Conservation (phyloP, 2,888 invertebrate genomes). For the Cecidostiba fungosa region DNA sequence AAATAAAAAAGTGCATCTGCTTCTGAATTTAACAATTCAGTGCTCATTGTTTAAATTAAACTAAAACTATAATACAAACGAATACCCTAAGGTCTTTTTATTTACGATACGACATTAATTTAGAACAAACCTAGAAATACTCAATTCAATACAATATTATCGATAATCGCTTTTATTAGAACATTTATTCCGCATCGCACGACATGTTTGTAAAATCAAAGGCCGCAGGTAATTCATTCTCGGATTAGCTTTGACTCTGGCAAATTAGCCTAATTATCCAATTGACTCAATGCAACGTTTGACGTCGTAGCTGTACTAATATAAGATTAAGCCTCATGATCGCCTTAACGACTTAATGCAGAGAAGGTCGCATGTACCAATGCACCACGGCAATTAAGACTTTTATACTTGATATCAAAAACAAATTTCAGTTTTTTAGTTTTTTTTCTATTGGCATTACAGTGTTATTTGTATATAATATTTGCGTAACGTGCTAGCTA, state of each 20-base stretch:
- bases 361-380: slow-evolving; percentile 56
- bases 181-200: slow-evolving; percentile 32
- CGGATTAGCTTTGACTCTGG: slow-evolving; percentile 61
- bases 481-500: neutral
- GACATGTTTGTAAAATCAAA: slow-evolving; percentile 63
- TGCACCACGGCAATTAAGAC: slow-evolving; percentile 59
- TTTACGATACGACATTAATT: neutral
- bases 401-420: slow-evolving; percentile 51
- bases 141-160: slow-evolving; percentile 37
- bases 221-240: slow-evolving; percentile 61
- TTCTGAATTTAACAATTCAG: neutral
- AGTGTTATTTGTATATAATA: neutral
- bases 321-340: slow-evolving; percentile 70
- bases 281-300: slow-evolving; percentile 70
- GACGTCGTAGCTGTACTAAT: slow-evolving; percentile 69
- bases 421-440: slow-evolving; percentile 2
- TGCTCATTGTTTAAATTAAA: neutral
- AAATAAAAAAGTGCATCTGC: too few species aligned
- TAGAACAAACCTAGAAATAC: slow-evolving; percentile 22
- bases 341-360: slow-evolving; percentile 65
- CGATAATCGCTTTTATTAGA: slow-evolving; percentile 4
- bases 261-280: slow-evolving; percentile 71
- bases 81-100: neutral
- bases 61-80: neutral
- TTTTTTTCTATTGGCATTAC: neutral